Evolutionary conservation across 2,888 invertebrate species (phyloP).

Genomic region (Beris chalybata): DNA sequence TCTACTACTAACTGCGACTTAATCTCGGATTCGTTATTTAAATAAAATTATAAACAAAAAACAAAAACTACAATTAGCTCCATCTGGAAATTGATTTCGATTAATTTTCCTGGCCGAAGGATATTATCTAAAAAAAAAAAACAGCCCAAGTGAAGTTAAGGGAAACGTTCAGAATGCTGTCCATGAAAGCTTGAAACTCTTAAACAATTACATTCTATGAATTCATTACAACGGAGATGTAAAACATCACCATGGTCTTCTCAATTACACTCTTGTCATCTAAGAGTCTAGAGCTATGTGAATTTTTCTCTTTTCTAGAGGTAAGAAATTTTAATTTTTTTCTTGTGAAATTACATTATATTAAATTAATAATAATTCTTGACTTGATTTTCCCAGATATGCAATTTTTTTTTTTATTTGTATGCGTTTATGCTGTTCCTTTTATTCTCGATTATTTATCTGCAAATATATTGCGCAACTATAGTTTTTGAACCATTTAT

Average conservation of each 20-base stretch:
- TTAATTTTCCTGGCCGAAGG: too few species aligned
- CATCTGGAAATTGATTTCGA: too few species aligned
- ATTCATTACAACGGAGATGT: background rate
- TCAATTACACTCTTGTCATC: conserved; percentile 4
- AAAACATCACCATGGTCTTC: conserved; percentile 20
- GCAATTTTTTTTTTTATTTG: conserved; percentile 13
- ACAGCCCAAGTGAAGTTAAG: too few species aligned
- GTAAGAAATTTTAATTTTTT: conserved; percentile 37
- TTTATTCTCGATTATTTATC: too few species aligned
- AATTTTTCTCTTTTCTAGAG: conserved; percentile 32
- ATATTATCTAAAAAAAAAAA: too few species aligned
- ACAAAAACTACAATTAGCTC: too few species aligned
- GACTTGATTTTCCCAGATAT: conserved; percentile 34
- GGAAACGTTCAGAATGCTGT: background rate
- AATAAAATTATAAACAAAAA: too few species aligned
- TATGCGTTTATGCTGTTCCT: background rate
- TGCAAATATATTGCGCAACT: too few species aligned
- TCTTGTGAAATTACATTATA: conserved; percentile 15
- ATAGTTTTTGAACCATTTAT: too few species aligned
- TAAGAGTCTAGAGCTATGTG: conserved; percentile 28
- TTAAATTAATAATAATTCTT: conserved; percentile 21
- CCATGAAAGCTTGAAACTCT: background rate
- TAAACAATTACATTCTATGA: conserved; percentile 1
- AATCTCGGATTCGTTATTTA: too few species aligned
- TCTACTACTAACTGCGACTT: too few species aligned